A percentile compares a stretch with the other conserved stretches of the same genome.
These are phyloP conservation scores for Yasuhikotakia modesta DNA, from an alignment of 2,797 vertebrate species.

Conservation along the genomic window DNA sequence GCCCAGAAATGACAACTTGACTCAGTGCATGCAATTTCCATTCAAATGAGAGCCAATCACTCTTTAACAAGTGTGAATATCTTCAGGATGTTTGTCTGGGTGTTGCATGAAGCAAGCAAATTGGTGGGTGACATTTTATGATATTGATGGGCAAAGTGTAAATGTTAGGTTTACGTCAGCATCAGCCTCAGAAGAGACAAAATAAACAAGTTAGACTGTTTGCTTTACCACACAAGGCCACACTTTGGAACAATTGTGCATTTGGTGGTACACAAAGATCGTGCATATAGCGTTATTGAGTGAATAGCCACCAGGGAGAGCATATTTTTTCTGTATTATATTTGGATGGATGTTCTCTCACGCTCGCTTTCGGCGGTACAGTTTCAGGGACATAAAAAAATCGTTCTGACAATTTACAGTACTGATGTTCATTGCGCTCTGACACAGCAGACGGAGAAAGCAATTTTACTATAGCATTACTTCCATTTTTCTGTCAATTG, in stretches of 20 bases:
- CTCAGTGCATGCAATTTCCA: conserved; percentile 58
- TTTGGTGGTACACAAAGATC: conserved; percentile 1
- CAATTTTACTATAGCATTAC: conserved; percentile 21
- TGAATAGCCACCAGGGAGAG: conserved; percentile 13
- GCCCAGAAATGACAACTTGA: conserved; percentile 63
- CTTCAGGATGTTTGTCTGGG: conserved; percentile 64
- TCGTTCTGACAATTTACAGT: background rate
- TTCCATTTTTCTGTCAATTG: conserved; percentile 18
- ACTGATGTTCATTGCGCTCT: conserved; percentile 8
- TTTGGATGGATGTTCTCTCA: background rate
- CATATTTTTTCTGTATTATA: conserved; percentile 21
- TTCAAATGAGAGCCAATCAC: conserved; percentile 68
- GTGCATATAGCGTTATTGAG: conserved; percentile 21
- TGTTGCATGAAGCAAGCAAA: conserved; percentile 57
- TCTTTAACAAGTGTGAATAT: conserved; percentile 59
- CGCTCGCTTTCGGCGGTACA: background rate
- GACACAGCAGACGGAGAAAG: conserved; percentile 17
- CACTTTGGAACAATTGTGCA: conserved; percentile 25
- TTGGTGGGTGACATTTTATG: conserved; percentile 58
- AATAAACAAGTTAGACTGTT: conserved; percentile 42
- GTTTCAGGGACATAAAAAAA: background rate
- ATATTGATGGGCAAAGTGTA: conserved; percentile 49
- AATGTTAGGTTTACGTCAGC: conserved; percentile 55
- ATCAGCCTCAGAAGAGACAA: conserved; percentile 12
- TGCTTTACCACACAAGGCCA: conserved; percentile 14